Percentiles rank a stretch among this genome's conserved stretches.
phyloP scores from a whole-genome alignment of 2,797 vertebrate species.

The Harpagifer antarcticus region DNA sequence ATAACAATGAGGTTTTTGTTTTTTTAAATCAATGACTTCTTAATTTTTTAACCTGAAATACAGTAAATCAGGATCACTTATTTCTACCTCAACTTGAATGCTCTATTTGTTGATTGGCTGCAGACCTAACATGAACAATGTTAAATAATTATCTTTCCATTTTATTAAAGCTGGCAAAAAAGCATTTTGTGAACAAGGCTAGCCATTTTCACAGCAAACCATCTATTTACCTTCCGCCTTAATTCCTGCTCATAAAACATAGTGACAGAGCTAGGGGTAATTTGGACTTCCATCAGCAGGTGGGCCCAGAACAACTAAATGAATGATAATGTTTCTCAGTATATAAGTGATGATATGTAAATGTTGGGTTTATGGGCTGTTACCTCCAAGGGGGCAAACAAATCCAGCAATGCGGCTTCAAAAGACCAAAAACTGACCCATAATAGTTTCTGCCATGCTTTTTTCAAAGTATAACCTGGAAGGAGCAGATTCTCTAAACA shows the following conservation, averaged over 20 bases:
- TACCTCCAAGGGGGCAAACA: background rate
- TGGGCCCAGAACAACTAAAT: no score
- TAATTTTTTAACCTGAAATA: no score
- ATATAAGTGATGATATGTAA: background rate
- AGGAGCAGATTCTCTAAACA: no score
- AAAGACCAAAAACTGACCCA: slow-evolving; percentile 4
- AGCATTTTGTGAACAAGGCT: background rate
- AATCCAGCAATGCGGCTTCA: background rate
- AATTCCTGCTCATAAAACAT: background rate
- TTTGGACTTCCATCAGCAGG: background rate
- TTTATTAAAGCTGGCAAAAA: background rate
- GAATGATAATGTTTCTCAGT: background rate
- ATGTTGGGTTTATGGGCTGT: background rate
- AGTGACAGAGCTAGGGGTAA: background rate
- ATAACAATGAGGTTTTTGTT: no score
- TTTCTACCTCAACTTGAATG: background rate
- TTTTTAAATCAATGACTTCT: no score
- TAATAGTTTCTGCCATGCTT: background rate
- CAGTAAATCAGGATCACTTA: no score
- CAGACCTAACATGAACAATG: no score
- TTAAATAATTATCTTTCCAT: background rate
- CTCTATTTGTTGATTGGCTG: no score
- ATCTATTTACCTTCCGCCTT: background rate
- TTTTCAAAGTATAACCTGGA: background rate
- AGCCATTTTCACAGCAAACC: background rate